phyloP scores from a whole-genome alignment of 2,113 vertebrate genomes.

The Smithornis capensis region DNA sequence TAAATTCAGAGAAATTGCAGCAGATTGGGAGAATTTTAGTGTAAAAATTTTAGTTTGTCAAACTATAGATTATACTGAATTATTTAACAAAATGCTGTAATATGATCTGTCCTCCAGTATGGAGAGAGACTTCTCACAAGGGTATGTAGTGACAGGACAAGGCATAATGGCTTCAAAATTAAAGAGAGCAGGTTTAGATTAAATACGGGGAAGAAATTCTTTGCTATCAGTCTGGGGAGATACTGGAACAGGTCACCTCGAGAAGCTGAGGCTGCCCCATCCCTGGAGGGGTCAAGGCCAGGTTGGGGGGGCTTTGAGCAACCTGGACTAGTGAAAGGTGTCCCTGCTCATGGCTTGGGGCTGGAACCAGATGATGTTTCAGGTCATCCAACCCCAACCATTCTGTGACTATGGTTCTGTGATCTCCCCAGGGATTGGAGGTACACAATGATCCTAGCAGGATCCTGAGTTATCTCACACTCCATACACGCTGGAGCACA shows the following conservation, averaged over 20 bases:
- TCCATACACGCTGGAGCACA: neutral
- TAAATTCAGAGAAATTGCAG: neutral
- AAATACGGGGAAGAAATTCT: neutral
- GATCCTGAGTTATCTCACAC: neutral
- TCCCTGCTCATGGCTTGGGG: neutral
- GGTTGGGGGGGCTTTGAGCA: neutral
- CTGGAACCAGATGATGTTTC: neutral
- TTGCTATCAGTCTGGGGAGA: neutral
- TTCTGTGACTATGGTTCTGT: neutral
- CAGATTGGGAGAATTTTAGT: neutral
- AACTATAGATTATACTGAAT: neutral
- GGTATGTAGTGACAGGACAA: neutral
- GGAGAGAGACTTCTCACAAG: neutral
- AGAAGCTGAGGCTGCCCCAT: neutral
- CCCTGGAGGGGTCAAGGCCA: neutral
- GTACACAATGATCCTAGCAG: neutral
- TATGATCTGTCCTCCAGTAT: neutral
- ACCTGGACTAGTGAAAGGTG: neutral
- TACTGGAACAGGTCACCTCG: neutral
- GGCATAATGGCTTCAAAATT: neutral
- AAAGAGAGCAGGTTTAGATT: neutral
- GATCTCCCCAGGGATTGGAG: fast-evolving
- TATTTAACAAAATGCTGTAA: neutral
- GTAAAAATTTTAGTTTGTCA: neutral
- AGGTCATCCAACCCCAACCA: neutral